phyloP scores from a whole-genome alignment of 2,797 vertebrate genomes.

The Sebastes miniatus region DNA sequence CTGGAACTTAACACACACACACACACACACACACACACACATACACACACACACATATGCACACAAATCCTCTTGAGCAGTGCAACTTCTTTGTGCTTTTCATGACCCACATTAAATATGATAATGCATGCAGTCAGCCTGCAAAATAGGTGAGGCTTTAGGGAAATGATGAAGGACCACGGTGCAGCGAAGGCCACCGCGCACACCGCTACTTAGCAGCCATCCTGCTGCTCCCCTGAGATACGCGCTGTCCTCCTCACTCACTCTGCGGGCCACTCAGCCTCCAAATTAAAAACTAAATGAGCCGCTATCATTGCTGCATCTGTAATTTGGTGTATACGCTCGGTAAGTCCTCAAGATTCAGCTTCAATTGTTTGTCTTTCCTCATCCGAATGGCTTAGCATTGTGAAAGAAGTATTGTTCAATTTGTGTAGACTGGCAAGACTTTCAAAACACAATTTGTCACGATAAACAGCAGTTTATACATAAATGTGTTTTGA shows the following conservation, averaged over 20 bases:
- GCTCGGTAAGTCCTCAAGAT: not conserved
- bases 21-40: not conserved
- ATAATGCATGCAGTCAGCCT: constrained; percentile 71
- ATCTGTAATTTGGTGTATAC: constrained; percentile 24
- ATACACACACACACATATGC: not conserved
- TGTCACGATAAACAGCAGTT: not conserved
- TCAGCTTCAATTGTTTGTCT: not conserved
- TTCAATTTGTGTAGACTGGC: not conserved
- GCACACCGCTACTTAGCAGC: constrained; percentile 33
- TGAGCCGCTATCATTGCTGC: constrained; percentile 38
- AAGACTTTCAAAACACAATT: not conserved
- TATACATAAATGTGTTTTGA: not conserved
- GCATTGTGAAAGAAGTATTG: not conserved
- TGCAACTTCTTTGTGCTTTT: constrained; percentile 51
- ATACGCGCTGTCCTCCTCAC: constrained; percentile 39
- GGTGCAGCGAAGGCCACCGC: constrained; percentile 49
- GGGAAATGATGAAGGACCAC: constrained; percentile 65
- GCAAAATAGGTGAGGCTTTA: constrained; percentile 69
- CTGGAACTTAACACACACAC: not conserved
- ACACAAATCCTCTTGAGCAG: constrained; percentile 31
- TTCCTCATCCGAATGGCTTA: not conserved
- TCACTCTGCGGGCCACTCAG: constrained; percentile 42
- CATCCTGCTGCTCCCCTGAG: constrained; percentile 46
- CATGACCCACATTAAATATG: constrained; percentile 72
- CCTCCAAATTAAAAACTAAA: constrained; percentile 63